Percentiles rank a stretch among this genome's conserved stretches.
phyloP scores from a whole-genome alignment of 2,113 vertebrate species.

The Prolemur simus region DNA sequence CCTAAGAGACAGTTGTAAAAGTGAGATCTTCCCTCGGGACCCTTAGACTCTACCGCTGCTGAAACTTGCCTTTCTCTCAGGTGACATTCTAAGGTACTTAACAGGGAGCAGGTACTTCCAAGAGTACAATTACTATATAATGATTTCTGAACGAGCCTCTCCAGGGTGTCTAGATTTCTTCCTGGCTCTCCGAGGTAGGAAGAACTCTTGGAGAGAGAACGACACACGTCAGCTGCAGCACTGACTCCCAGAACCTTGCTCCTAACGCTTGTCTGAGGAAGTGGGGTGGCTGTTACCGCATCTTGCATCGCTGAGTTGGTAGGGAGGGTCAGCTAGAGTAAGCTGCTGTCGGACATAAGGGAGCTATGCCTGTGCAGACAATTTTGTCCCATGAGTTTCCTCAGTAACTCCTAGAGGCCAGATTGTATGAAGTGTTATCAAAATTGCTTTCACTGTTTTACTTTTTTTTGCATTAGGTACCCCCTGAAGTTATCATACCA shows the following conservation, averaged over 20 bases:
- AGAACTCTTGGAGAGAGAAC: not conserved
- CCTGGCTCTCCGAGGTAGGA: not conserved
- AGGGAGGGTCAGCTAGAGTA: not conserved
- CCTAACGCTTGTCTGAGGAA: accelerated
- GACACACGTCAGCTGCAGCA: accelerated
- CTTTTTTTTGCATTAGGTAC: not conserved
- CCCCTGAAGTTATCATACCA: accelerated
- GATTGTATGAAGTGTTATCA: no score
- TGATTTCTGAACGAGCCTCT: not conserved
- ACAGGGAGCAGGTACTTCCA: not conserved
- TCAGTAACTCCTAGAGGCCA: not conserved
- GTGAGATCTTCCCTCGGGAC: not conserved
- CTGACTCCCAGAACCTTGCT: not conserved
- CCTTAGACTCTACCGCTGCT: not conserved
- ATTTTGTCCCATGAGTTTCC: not conserved
- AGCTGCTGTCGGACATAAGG: not conserved
- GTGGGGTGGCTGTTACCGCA: not conserved
- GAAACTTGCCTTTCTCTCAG: conserved; percentile 16
- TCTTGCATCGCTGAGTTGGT: accelerated
- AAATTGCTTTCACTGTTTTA: not conserved
- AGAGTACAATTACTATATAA: not conserved
- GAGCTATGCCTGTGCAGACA: not conserved
- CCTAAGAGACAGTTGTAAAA: not conserved
- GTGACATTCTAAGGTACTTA: conserved; percentile 16
- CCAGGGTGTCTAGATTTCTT: not conserved